Base-by-base conservation (phyloP, 2,888 invertebrate genomes). In the Sturmia bella region DNA sequence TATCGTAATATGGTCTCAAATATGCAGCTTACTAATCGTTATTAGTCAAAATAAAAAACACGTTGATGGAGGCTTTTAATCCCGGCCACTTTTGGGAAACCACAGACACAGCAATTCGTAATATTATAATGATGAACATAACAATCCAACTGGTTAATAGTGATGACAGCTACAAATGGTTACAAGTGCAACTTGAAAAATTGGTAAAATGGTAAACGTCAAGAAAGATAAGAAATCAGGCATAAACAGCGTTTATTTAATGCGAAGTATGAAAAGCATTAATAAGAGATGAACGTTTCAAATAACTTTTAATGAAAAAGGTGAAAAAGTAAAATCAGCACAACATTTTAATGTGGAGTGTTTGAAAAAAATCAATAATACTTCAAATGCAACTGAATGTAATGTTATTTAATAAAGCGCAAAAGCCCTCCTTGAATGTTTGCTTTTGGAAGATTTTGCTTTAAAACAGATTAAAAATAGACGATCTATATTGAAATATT, bases 201-300 rank as follows among this genome's bases (percentile, higher is more conserved):
- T 59, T 57, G 1, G 2, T 57, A 15, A 75, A 75, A 59, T 68
- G 43, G 52, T 39, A 68, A 76, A 68, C 27, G 52, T 15, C 68
- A 52, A 59, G 37, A 52, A 6, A 68, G 56, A 66, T 77, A 39
- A 56, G 24, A 69, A 66, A 41, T 45, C 74, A 59, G 48, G 57
- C 45, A 56, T 82, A 45, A 70, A 56, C 82, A 78, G 74, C 64
- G n/a, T n/a, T 81, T 43, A 64, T 73, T 81, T 64, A 45, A 74
- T 66, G 50, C 32, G 9, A 63, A 70, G 52, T n/a, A 56, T 50
- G 2, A 39, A 52, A 57, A 54, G 27, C 6, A 39, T 56, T 63
- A 48, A n/a, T 11, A 50, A 66, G 43, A 41, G n/a, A 48, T 54
- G 45, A 57, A 66, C 45, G 32, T 45, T 63, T 64, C 50, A 41